Conservation (phyloP, 2,113 vertebrate genomes). For the Ictalurus furcatus region DNA sequence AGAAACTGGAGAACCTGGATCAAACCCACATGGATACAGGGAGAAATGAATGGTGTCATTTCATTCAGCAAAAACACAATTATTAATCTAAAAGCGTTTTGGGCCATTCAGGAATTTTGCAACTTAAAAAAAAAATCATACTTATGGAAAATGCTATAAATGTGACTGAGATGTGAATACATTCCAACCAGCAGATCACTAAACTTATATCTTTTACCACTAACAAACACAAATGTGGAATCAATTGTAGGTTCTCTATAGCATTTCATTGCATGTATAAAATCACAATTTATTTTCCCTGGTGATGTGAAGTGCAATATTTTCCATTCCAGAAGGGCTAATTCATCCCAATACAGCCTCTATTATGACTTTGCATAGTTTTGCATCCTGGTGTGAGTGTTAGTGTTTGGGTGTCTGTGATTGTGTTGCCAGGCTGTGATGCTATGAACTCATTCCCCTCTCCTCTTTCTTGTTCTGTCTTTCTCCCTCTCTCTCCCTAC, state of each 20-base stretch:
- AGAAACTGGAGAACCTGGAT: background rate
- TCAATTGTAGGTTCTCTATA: background rate
- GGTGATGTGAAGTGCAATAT: background rate
- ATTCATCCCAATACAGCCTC: background rate
- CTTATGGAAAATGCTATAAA: background rate
- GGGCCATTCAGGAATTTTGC: background rate
- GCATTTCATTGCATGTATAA: background rate
- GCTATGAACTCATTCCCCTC: constrained; percentile 70
- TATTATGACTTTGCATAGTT: constrained; percentile 5
- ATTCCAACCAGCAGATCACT: background rate
- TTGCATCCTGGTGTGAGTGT: constrained; percentile 50
- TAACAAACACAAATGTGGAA: background rate
- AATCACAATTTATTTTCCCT: background rate
- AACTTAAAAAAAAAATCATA: background rate
- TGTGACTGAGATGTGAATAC: background rate
- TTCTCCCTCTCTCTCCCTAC: background rate
- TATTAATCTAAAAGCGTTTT: background rate
- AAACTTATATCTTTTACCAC: too few species aligned
- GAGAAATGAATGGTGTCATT: background rate
- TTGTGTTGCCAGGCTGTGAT: constrained; percentile 67
- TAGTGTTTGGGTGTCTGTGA: constrained; percentile 72
- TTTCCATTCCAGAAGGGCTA: background rate
- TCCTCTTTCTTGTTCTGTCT: constrained; percentile 7
- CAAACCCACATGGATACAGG: background rate
- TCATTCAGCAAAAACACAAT: background rate